A percentile compares a stretch with the other conserved stretches of the same genome.
Conservation (phyloP, 2,888 invertebrate species). For the Tanytarsus gracilentus region DNA sequence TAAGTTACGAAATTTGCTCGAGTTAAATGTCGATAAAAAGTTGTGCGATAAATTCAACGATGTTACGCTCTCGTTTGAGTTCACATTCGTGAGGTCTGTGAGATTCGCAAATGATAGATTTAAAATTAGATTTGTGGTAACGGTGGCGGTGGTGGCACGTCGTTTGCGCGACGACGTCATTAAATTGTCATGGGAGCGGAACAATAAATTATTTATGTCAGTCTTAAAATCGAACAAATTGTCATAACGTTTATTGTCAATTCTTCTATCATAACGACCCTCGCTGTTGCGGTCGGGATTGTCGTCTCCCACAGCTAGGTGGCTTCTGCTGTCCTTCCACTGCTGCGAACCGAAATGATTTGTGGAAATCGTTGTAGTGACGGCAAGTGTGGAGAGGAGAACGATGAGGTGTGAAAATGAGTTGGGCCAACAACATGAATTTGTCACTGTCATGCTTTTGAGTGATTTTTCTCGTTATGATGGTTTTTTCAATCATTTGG, state of each 20-base stretch:
- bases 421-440: constrained; percentile 23
- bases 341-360: background rate
- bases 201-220: constrained; percentile 24
- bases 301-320: too few relatives aligned
- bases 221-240: constrained; percentile 27
- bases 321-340: background rate
- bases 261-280: constrained; percentile 17
- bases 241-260: constrained; percentile 24
- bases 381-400: constrained; percentile 5
- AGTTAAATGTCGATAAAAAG: background rate
- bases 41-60: constrained; percentile 19
- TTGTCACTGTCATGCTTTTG: constrained; percentile 26
- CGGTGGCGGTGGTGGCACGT: background rate
- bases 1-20: constrained; percentile 20
- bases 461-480: constrained; percentile 19
- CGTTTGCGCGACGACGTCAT: constrained; percentile 10
- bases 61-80: constrained; percentile 5
- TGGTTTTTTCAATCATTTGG: constrained; percentile 25
- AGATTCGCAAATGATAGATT: constrained; percentile 11
- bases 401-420: constrained; percentile 21
- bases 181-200: constrained; percentile 20
- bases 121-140: constrained; percentile 9
- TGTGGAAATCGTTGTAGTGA: constrained; percentile 12
- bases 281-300: background rate
- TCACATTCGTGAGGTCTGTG: constrained; percentile 3